phyloP scores from a whole-genome alignment of 2,797 vertebrate genomes.

The Aulostomus chinensis region DNA sequence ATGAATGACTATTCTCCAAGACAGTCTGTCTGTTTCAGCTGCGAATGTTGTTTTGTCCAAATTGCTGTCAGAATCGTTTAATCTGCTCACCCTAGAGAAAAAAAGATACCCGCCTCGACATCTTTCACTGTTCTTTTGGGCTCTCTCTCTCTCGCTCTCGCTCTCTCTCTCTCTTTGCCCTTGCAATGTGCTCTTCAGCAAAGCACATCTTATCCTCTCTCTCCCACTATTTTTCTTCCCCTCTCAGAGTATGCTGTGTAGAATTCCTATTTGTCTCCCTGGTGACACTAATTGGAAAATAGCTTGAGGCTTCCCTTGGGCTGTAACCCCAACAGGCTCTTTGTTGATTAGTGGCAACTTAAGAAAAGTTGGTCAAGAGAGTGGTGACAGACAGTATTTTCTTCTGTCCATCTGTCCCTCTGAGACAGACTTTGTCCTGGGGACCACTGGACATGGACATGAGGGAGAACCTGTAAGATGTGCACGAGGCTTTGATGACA shows the following conservation, averaged over 20 bases:
- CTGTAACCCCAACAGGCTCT: conserved; percentile 68
- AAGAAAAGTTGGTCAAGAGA: conserved; percentile 71
- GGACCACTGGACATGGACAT: conserved; percentile 5
- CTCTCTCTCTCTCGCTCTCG: conserved; percentile 20
- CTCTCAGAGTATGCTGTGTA: conserved; percentile 47
- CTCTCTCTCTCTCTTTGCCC: conserved; percentile 41
- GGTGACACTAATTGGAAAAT: conserved; percentile 85
- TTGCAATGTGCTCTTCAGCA: conserved; percentile 48
- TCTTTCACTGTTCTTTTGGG: conserved; percentile 34
- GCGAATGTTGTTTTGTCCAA: conserved; percentile 75
- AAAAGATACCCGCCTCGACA: conserved; percentile 42
- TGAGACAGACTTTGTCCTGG: conserved; percentile 5
- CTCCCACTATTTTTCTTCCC: conserved; percentile 33
- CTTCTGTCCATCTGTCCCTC: conserved; percentile 33
- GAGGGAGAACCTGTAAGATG: neutral
- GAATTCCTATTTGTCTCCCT: conserved; percentile 78
- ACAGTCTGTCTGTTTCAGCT: conserved; percentile 65
- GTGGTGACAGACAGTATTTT: conserved; percentile 47
- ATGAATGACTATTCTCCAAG: conserved; percentile 59
- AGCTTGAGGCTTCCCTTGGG: conserved; percentile 77
- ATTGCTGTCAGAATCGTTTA: conserved; percentile 82
- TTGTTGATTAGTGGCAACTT: conserved; percentile 80
- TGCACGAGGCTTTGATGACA: conserved; percentile 15
- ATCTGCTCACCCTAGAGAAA: conserved; percentile 58
- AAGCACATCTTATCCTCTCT: conserved; percentile 29